These are phyloP conservation scores for Girardia tigrina DNA, from an alignment of 2,888 invertebrate species.

Conservation along the genomic window DNA sequence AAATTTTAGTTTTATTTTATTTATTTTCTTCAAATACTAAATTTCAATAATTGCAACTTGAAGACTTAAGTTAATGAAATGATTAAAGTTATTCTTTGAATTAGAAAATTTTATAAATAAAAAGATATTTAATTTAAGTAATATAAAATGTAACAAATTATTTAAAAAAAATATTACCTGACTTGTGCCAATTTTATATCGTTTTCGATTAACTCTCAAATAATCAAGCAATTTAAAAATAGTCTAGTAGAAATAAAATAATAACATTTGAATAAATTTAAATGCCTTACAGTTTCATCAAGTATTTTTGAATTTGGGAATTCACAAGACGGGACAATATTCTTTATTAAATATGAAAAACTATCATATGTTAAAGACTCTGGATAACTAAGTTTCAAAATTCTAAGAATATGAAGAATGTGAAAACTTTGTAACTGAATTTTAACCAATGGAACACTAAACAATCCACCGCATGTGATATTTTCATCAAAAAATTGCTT, in stretches of 20 bases:
- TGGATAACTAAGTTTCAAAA: background rate
- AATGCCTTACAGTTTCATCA: background rate
- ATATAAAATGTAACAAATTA: too few relatives aligned
- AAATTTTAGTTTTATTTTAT: too few relatives aligned
- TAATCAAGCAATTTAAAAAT: background rate
- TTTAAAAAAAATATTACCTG: background rate
- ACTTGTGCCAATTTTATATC: background rate
- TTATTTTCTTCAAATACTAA: too few relatives aligned
- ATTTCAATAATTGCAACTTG: too few relatives aligned
- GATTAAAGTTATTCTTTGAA: too few relatives aligned
- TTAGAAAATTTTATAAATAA: too few relatives aligned
- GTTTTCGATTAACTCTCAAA: background rate
- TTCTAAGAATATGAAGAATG: background rate
- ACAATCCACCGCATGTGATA: background rate
- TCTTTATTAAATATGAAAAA: background rate
- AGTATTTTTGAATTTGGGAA: background rate
- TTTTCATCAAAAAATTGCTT: background rate
- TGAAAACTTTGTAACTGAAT: slow-evolving; percentile 13
- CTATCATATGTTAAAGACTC: background rate
- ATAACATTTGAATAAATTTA: too few relatives aligned
- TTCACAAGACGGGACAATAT: background rate
- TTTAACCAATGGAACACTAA: slow-evolving; percentile 1
- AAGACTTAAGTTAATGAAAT: too few relatives aligned
- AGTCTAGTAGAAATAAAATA: too few relatives aligned
- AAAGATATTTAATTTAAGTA: too few relatives aligned